Evolutionary conservation across 2,113 vertebrate genomes (phyloP), one percentile per base, ranked within the genome.

Genomic region (Peromyscus polionotus): DNA sequence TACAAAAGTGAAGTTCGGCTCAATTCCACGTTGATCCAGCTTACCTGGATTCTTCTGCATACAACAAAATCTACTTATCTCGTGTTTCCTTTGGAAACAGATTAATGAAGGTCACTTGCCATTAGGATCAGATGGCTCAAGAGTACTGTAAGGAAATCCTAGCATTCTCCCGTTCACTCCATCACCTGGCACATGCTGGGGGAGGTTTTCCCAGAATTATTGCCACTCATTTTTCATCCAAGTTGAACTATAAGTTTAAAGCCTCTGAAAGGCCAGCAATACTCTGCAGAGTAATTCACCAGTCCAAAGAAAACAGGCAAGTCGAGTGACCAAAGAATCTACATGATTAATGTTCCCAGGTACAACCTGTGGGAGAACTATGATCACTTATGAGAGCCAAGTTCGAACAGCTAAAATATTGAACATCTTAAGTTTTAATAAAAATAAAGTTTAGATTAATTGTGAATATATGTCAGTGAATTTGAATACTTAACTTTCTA

Each of bases 91-190:
- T 81, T 39, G 88, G 90, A 97, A 97, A 97, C 79, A 98, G 94
- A 97, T 72, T 94, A 94, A 70, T 72, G 98, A 16, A n/a, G 94
- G 36, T 57, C 76, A 96, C 57, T 84, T 42, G 88, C 48, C 31
- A 77, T 39, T 88, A 94, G 67, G 96, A 94, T 33, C 72, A 83
- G 85, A 0, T 70, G 59, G 92, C 91, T 65, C 76, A 96, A 97
- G 79, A 77, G 88, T 65, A 77, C 12, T 86, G 92, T 96, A 97
- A 98, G 97, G 95, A 94, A 96, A 97, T 91, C 97, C 88, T 88
- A n/a, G 65, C 84, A 39, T 80, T 96, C 93, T 90, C 63, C 68
- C 0, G 2, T 22, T 79, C 39, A 92, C 83, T 94, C 63, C 68
- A 79, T 90, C 91, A 96, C 84, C 59, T 33, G 54, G 77, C 72